Evolutionary conservation across 2,113 vertebrate species (phyloP).

Genomic region (Eubucco bourcierii): DNA sequence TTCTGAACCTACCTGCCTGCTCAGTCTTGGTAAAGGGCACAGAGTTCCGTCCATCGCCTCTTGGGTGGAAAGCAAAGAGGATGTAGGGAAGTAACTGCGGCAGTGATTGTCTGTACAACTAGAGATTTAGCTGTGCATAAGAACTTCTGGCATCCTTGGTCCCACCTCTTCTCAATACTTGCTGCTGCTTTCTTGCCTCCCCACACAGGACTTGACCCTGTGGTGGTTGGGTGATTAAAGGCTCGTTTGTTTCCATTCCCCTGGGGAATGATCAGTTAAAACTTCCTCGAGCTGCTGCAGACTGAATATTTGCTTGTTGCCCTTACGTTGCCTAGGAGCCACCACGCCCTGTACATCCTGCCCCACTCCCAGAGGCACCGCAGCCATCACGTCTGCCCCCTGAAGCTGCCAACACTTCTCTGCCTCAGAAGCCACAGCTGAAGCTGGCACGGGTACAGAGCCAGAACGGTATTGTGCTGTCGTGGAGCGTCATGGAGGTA

Average conservation of each 20-base stretch:
- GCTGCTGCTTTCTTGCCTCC: not conserved
- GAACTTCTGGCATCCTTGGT: not conserved
- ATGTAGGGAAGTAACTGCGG: not conserved
- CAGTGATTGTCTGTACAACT: not conserved
- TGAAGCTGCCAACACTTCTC: constrained; percentile 86
- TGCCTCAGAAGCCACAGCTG: constrained; percentile 85
- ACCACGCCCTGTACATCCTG: constrained; percentile 77
- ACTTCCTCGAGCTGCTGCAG: not conserved
- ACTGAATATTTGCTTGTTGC: not conserved
- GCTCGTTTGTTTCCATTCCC: not conserved
- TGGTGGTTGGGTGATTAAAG: not conserved
- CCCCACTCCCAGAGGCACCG: constrained; percentile 81
- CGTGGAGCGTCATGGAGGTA: constrained; percentile 94
- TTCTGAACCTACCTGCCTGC: not conserved
- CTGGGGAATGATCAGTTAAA: not conserved
- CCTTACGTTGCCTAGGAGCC: constrained; percentile 65
- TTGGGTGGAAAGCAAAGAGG: not conserved
- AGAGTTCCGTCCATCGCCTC: not conserved
- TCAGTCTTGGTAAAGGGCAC: not conserved
- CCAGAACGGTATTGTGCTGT: constrained; percentile 95
- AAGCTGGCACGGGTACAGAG: constrained; percentile 90
- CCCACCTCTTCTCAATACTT: not conserved
- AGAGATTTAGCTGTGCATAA: not conserved
- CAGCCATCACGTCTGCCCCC: constrained; percentile 85
- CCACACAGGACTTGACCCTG: not conserved